Percentiles rank a stretch among this genome's conserved stretches.
These are phyloP conservation scores for Onthophagus sagittarius DNA, from an alignment of 2,888 invertebrate genomes.

Conservation along the genomic window DNA sequence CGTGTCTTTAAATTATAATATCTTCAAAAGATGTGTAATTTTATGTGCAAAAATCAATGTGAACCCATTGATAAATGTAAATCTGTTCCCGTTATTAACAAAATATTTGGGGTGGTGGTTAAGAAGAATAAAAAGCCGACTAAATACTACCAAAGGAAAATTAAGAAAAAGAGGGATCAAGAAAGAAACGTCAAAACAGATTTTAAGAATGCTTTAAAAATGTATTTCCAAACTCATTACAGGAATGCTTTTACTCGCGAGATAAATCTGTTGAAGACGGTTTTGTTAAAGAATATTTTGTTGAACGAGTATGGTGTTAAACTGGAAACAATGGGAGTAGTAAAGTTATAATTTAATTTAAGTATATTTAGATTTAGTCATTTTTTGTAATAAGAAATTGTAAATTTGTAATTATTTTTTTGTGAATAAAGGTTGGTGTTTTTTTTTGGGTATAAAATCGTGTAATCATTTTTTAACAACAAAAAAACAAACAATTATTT, in stretches of 20 bases:
- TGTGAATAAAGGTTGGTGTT: not conserved
- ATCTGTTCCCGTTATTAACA: not conserved
- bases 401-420: not conserved
- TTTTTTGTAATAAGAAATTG: too few relatives aligned
- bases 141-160: not conserved
- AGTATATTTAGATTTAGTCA: not conserved
- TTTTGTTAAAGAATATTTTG: not conserved
- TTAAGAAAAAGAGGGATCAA: not conserved
- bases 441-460: not conserved
- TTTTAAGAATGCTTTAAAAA: not conserved
- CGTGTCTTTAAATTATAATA: too few relatives aligned
- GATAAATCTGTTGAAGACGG: not conserved
- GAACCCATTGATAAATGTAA: not conserved
- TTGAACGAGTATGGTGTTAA: not conserved
- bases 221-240: not conserved
- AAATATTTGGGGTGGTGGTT: not conserved
- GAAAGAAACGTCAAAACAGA: not conserved
- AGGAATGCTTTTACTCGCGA: not conserved
- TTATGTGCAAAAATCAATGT: not conserved
- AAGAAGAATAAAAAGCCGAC: not conserved
- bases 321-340: not conserved
- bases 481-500: not conserved
- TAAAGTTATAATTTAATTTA: not conserved
- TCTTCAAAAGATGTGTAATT: not conserved
- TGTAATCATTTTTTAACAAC: too few relatives aligned